phyloP scores from a whole-genome alignment of 1,140 invertebrate genomes.

The Pissodes strobi region DNA sequence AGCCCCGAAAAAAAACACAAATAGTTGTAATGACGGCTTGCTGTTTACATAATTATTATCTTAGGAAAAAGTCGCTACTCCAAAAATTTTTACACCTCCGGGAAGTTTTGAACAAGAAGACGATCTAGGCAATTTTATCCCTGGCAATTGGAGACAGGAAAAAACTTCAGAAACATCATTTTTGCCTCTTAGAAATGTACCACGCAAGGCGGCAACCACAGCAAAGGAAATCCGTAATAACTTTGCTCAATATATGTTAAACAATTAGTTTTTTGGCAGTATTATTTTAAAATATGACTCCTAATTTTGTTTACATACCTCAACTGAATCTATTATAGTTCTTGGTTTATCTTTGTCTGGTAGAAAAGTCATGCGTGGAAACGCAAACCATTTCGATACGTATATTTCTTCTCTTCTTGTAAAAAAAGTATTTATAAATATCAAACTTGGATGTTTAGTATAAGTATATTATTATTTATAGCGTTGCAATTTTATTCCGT shows the following conservation, averaged over 20 bases:
- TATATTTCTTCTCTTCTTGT: constrained; percentile 20
- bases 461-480: no score
- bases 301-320: constrained; percentile 14
- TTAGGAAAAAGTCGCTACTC: constrained; percentile 4
- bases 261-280: constrained; percentile 1
- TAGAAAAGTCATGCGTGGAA: constrained; percentile 22
- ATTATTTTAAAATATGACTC: constrained; percentile 13
- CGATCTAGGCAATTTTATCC: not conserved
- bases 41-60: constrained; percentile 17
- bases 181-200: constrained; percentile 21
- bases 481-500: no score
- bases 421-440: no score
- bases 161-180: constrained; percentile 19
- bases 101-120: constrained; percentile 15
- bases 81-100: constrained; percentile 4
- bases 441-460: no score
- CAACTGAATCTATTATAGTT: constrained; percentile 16
- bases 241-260: constrained; percentile 20
- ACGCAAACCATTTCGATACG: constrained; percentile 23
- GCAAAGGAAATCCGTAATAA: constrained; percentile 22
- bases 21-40: not conserved
- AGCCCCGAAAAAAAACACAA: constrained; percentile 5
- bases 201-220: constrained; percentile 6
- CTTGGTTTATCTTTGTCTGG: constrained; percentile 26
- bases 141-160: constrained; percentile 19